These are phyloP conservation scores for Cryptotis parvus DNA, from an alignment of 2,113 vertebrate genomes.

Conservation along the genomic window DNA sequence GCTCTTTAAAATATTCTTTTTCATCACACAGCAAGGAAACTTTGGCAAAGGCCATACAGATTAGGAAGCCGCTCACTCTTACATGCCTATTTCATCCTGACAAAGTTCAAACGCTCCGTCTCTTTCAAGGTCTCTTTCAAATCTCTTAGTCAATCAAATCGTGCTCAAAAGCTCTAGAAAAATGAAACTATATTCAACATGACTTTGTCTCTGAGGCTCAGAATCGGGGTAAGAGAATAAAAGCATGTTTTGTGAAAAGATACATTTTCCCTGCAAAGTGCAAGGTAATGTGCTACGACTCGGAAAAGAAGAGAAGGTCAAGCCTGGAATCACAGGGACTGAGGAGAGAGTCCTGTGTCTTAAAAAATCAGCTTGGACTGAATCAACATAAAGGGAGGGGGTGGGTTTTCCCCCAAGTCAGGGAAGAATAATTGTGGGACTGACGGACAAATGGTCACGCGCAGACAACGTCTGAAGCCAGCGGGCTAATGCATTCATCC, in stretches of 20 bases:
- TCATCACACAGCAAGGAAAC: background rate
- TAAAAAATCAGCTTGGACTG: background rate
- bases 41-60: background rate
- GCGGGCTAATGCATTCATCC: background rate
- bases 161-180: background rate
- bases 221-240: background rate
- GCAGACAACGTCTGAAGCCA: no score
- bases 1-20: background rate
- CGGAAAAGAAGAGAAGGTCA: background rate
- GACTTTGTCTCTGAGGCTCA: background rate
- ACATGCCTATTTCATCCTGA: background rate
- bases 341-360: no score
- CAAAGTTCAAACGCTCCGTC: background rate
- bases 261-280: background rate
- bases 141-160: background rate
- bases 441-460: no score
- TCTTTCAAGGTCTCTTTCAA: background rate
- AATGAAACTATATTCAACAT: background rate
- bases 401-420: no score
- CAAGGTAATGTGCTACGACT: background rate
- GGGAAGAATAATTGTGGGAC: no score
- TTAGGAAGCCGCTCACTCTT: background rate
- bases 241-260: background rate
- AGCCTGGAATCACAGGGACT: background rate
- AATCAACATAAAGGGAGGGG: accelerated